phyloP scores from a whole-genome alignment of 2,888 invertebrate genomes.

The Agrotis segetum region DNA sequence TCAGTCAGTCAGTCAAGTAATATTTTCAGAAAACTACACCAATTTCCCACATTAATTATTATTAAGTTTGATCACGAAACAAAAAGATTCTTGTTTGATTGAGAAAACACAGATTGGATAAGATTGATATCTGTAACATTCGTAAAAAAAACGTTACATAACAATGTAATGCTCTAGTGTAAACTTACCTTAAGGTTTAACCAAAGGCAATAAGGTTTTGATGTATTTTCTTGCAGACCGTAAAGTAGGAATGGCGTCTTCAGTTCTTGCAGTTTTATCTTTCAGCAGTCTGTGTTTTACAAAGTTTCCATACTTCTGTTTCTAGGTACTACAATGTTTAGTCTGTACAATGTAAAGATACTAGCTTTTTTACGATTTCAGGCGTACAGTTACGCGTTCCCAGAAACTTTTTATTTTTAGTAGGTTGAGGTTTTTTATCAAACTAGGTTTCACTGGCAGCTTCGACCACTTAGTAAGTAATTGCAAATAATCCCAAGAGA shows the following conservation, averaged over 20 bases:
- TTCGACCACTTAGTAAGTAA: no score
- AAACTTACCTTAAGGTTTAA: background rate
- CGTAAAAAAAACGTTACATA: no score
- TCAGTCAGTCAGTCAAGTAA: no score
- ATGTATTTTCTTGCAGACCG: background rate
- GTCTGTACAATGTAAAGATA: slow-evolving; percentile 22
- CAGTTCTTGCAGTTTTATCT: background rate
- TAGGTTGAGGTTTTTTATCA: background rate
- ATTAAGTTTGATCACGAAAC: no score
- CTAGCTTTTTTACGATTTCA: slow-evolving; percentile 17
- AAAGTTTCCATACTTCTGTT: background rate
- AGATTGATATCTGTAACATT: no score
- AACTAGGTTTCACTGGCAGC: no score
- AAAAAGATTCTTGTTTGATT: no score
- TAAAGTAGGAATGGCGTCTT: background rate
- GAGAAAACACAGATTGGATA: no score
- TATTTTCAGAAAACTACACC: no score
- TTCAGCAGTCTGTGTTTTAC: background rate
- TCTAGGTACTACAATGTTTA: background rate
- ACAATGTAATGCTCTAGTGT: no score
- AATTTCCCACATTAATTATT: no score
- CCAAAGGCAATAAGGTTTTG: background rate
- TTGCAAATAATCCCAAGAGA: no score
- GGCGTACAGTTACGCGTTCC: background rate
- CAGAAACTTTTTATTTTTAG: background rate